Evolutionary conservation across 2,888 invertebrate species (phyloP).

Genomic region (Apamea crenata): DNA sequence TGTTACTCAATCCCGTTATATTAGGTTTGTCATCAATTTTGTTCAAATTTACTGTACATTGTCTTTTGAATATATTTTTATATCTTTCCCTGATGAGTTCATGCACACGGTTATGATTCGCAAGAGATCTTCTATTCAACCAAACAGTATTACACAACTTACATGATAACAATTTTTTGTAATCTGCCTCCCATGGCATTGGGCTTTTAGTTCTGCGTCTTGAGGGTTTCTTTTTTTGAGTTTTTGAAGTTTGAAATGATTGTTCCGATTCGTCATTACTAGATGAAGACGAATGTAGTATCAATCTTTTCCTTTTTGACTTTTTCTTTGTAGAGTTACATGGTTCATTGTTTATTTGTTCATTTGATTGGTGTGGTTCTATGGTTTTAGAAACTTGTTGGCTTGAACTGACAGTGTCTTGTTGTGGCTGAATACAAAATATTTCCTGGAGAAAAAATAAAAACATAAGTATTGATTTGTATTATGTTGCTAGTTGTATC

Average conservation of each 20-base stretch:
- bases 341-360: constrained; percentile 1
- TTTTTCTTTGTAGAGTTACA: constrained; percentile 21
- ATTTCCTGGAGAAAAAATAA: constrained; percentile 40
- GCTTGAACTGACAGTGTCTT: constrained; percentile 70
- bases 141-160: constrained; percentile 70
- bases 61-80: constrained; percentile 68
- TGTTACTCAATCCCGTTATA: constrained; percentile 71
- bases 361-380: constrained; percentile 13
- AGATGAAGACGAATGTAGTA: constrained; percentile 37
- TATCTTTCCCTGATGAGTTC: constrained; percentile 66
- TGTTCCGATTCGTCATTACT: constrained; percentile 49
- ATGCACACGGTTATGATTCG: constrained; percentile 64
- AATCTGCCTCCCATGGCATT: constrained; percentile 68
- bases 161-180: constrained; percentile 72
- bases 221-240: constrained; percentile 24
- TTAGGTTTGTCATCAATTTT: constrained; percentile 79
- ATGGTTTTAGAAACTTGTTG: constrained; percentile 50
- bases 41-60: constrained; percentile 74
- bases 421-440: constrained; percentile 56
- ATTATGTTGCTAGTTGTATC: background rate
- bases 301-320: constrained; percentile 30
- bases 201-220: constrained; percentile 10
- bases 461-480: constrained; percentile 1
- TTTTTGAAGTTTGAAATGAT: constrained; percentile 18
- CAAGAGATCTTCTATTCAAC: constrained; percentile 30